Conservation (phyloP, 2,888 invertebrate species). For the Platycheirus rosarum region DNA sequence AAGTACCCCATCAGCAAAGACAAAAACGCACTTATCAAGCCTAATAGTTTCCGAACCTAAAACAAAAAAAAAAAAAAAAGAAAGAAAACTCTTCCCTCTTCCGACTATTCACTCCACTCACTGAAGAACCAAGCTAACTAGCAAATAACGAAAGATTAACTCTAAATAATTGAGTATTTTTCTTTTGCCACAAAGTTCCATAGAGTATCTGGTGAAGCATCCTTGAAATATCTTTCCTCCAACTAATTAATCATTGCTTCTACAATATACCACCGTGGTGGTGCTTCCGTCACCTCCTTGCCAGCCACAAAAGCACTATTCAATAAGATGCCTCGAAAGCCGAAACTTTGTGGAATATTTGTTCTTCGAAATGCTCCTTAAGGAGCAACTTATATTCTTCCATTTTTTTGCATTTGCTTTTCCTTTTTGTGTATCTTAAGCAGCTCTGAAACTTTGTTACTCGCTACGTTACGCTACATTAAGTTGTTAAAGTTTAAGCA, state of each 20-base stretch:
- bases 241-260: slow-evolving; percentile 65
- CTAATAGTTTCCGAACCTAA: background rate
- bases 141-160: slow-evolving; percentile 52
- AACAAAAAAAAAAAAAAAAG: too few species aligned
- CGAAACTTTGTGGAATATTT: slow-evolving; percentile 44
- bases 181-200: slow-evolving; percentile 42
- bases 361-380: background rate
- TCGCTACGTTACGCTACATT: slow-evolving; percentile 65
- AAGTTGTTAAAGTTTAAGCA: slow-evolving; percentile 65
- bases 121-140: slow-evolving; percentile 14
- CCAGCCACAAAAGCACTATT: slow-evolving; percentile 33
- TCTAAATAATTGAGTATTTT: slow-evolving; percentile 67
- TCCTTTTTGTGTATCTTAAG: background rate
- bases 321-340: background rate
- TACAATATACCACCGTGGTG: background rate
- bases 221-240: slow-evolving; percentile 23
- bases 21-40: slow-evolving; percentile 10
- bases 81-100: background rate
- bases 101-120: background rate
- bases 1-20: background rate
- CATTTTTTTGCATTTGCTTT: too few species aligned
- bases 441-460: slow-evolving; percentile 51
- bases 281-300: background rate
- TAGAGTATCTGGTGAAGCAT: slow-evolving; percentile 36
- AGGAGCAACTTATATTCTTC: slow-evolving; percentile 25